Evolutionary conservation across 2,888 invertebrate genomes (phyloP).

Genomic region (Amblyteles armatorius): DNA sequence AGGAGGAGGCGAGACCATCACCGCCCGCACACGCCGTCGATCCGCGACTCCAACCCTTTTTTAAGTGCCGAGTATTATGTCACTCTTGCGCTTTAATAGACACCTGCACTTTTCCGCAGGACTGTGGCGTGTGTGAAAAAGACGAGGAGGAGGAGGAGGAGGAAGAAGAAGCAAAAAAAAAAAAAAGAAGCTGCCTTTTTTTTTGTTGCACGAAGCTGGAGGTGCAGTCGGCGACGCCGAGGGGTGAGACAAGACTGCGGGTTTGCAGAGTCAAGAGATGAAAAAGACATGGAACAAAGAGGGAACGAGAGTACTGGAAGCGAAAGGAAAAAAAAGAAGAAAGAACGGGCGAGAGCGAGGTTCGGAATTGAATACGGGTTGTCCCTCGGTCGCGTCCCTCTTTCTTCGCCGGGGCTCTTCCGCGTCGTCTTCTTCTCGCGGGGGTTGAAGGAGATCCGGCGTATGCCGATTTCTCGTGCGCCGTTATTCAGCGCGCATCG

Average conservation of each 20-base stretch:
- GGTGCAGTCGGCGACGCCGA: conserved; percentile 1
- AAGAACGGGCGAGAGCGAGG: conserved; percentile 8
- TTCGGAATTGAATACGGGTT: conserved; percentile 47
- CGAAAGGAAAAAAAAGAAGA: conserved; percentile 37
- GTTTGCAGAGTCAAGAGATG: conserved; percentile 15
- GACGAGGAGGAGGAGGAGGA: not conserved
- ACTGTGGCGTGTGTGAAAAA: conserved; percentile 52
- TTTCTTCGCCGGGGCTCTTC: conserved; percentile 8
- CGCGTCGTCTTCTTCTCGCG: not conserved
- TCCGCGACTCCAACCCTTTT: conserved; percentile 63
- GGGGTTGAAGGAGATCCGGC: conserved; percentile 24
- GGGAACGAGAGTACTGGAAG: conserved; percentile 10
- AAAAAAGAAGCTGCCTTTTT: conserved; percentile 43
- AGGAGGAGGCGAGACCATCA: not conserved
- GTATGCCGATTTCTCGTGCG: conserved; percentile 48
- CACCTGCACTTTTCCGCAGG: conserved; percentile 74
- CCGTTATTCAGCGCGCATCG: conserved; percentile 38
- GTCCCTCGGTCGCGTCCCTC: conserved; percentile 23
- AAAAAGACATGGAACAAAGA: conserved; percentile 43
- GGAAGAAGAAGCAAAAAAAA: not conserved
- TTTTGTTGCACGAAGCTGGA: conserved; percentile 22
- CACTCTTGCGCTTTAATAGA: conserved; percentile 80
- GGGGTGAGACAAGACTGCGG: conserved; percentile 14
- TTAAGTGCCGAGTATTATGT: conserved; percentile 80
- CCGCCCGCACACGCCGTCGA: not conserved